Evolutionary conservation across 2,888 invertebrate species (phyloP).

Genomic region (Dilophus febrilis): DNA sequence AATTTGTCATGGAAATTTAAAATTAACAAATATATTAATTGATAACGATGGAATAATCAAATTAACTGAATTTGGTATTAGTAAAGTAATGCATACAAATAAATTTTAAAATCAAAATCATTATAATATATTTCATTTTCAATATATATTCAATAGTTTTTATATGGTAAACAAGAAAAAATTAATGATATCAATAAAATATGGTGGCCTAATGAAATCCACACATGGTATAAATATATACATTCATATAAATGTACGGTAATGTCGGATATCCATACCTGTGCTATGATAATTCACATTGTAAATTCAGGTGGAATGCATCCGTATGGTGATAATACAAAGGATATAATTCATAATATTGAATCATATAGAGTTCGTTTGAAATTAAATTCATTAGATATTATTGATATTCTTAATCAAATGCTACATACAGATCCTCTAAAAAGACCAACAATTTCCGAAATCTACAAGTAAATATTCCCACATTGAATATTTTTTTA

Average conservation of each 20-base stretch:
- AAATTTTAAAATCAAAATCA: background rate
- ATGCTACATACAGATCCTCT: constrained; percentile 25
- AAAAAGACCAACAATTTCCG: constrained; percentile 23
- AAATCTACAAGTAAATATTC: constrained; percentile 25
- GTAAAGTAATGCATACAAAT: constrained; percentile 21
- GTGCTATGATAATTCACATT: constrained; percentile 26
- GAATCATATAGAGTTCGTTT: constrained; percentile 17
- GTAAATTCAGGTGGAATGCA: constrained; percentile 27
- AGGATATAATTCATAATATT: constrained; percentile 24
- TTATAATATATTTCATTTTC: background rate
- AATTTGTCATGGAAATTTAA: constrained; percentile 30
- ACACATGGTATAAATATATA: constrained; percentile 9
- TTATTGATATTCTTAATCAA: constrained; percentile 25
- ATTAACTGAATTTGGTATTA: constrained; percentile 29
- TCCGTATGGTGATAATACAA: constrained; percentile 24
- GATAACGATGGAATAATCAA: constrained; percentile 24
- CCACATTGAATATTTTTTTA: no score
- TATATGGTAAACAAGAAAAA: background rate
- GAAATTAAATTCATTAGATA: constrained; percentile 17
- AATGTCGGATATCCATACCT: constrained; percentile 15
- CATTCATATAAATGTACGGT: constrained; percentile 11
- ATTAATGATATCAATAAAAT: constrained; percentile 11
- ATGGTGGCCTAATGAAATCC: constrained; percentile 17
- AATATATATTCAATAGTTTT: constrained; percentile 3
- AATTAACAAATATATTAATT: constrained; percentile 30